phyloP scores from a whole-genome alignment of 2,797 vertebrate genomes.

The Micropoecilia bifurca region DNA sequence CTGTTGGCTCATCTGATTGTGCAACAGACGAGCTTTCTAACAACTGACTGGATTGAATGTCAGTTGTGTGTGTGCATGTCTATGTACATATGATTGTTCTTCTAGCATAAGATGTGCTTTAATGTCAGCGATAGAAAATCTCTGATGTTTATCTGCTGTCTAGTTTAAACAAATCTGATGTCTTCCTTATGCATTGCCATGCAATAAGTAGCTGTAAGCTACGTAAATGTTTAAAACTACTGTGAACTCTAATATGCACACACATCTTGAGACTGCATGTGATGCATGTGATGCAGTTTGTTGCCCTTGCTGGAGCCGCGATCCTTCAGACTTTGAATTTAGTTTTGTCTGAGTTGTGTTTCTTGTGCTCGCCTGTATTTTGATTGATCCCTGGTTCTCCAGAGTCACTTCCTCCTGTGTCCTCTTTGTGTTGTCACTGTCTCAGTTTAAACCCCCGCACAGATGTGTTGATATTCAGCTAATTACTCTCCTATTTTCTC shows the following conservation, averaged over 20 bases:
- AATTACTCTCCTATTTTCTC: constrained; percentile 1
- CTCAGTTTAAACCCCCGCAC: background rate
- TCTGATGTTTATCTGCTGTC: background rate
- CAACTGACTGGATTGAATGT: background rate
- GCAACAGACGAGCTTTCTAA: background rate
- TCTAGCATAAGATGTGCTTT: background rate
- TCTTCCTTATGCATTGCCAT: background rate
- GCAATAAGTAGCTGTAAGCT: background rate
- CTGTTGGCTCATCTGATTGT: constrained; percentile 9
- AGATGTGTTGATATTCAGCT: background rate
- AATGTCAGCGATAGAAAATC: constrained; percentile 9
- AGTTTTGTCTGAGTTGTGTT: background rate
- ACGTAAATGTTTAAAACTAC: background rate
- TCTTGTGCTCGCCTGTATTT: background rate
- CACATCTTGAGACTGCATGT: background rate
- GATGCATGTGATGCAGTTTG: background rate
- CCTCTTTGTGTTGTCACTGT: background rate
- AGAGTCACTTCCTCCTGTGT: background rate
- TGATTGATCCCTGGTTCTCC: background rate
- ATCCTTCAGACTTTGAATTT: background rate
- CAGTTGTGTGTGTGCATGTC: too few species aligned
- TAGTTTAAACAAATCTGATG: constrained; percentile 1
- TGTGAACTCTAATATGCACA: background rate
- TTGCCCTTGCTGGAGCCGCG: background rate
- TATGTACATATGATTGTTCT: constrained; percentile 7